Percentiles rank a stretch among this genome's conserved stretches.
Conservation (phyloP, 2,888 invertebrate genomes). For the Antheraea assamensis region DNA sequence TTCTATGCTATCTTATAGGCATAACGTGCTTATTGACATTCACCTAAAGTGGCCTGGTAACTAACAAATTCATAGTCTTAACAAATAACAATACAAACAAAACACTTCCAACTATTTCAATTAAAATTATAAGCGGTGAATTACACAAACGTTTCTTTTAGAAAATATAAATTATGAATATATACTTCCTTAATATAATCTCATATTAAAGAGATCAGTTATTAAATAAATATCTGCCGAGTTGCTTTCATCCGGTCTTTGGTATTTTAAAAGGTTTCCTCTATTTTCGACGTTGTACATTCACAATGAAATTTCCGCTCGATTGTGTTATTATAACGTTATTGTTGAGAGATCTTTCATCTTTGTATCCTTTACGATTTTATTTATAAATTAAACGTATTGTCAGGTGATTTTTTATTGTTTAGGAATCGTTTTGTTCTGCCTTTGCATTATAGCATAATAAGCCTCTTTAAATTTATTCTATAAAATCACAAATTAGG, state of each 20-base stretch:
- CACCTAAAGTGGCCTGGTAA: too few species aligned
- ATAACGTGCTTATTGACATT: too few species aligned
- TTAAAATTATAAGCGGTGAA: neutral
- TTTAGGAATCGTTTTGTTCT: neutral
- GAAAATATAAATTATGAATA: neutral
- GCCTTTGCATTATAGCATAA: neutral
- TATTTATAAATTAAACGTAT: neutral
- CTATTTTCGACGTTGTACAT: neutral
- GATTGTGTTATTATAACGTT: slow-evolving; percentile 3
- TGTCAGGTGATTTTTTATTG: neutral
- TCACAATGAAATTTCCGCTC: slow-evolving; percentile 6
- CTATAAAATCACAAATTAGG: too few species aligned
- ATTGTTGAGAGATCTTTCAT: slow-evolving; percentile 3
- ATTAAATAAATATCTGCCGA: neutral
- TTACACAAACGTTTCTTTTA: neutral
- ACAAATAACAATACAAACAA: too few species aligned
- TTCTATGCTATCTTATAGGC: too few species aligned
- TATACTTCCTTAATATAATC: slow-evolving; percentile 2
- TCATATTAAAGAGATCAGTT: neutral
- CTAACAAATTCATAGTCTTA: too few species aligned
- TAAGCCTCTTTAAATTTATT: too few species aligned
- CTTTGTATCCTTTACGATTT: neutral
- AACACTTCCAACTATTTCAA: neutral
- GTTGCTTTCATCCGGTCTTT: neutral
- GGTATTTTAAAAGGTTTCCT: slow-evolving; percentile 5